Conservation (phyloP, 1,140 invertebrate species). For the Drosophila micromelanica region DNA sequence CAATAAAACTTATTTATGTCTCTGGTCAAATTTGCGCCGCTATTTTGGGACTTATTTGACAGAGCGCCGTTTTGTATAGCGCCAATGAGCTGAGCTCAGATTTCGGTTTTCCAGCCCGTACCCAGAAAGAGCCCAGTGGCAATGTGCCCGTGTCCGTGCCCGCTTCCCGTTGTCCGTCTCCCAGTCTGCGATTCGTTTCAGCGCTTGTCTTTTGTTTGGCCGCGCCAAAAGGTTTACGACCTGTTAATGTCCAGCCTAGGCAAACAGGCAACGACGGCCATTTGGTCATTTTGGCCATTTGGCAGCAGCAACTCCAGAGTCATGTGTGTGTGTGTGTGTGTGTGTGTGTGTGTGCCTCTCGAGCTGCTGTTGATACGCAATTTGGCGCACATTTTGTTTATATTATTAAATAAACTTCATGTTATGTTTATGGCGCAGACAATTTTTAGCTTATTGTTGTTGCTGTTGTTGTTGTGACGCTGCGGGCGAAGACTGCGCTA, state of each 20-base stretch:
- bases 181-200: slow-evolving; percentile 60
- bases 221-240: slow-evolving; percentile 82
- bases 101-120: slow-evolving; percentile 39
- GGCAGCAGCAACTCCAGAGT: slow-evolving; percentile 14
- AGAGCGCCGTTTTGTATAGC: slow-evolving; percentile 73
- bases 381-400: slow-evolving; percentile 81
- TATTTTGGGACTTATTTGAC: slow-evolving; percentile 82
- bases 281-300: slow-evolving; percentile 36
- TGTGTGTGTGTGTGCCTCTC: not conserved
- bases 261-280: slow-evolving; percentile 59
- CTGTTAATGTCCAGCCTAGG: slow-evolving; percentile 79
- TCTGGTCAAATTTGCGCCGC: slow-evolving; percentile 77
- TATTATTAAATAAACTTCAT: slow-evolving; percentile 81
- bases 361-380: slow-evolving; percentile 70
- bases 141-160: slow-evolving; percentile 6
- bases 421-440: slow-evolving; percentile 57
- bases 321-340: not conserved
- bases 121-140: not conserved
- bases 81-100: slow-evolving; percentile 54
- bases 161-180: slow-evolving; percentile 12
- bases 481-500: slow-evolving; percentile 37
- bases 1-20: slow-evolving; percentile 84
- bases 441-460: slow-evolving; percentile 3
- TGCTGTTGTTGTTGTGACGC: slow-evolving; percentile 21
- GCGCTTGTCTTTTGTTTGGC: slow-evolving; percentile 75